A percentile compares a stretch with the other conserved stretches of the same genome.
phyloP scores from a whole-genome alignment of 1,140 invertebrate species.

The Kradibia gibbosae region DNA sequence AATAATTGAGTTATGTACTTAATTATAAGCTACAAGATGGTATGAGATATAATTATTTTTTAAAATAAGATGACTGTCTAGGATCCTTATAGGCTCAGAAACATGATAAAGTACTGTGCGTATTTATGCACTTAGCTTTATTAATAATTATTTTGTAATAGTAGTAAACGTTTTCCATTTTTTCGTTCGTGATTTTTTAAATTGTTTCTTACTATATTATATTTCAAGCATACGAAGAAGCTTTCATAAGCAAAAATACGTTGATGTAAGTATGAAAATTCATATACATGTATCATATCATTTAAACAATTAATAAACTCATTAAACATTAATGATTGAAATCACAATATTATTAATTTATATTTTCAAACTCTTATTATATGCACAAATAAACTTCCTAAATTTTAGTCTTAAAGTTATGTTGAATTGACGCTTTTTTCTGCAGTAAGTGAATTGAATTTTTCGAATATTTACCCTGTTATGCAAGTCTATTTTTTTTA shows the following conservation, averaged over 20 bases:
- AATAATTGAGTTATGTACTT: too few relatives aligned
- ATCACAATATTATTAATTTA: not conserved
- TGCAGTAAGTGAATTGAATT: constrained; percentile 22
- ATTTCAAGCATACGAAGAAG: constrained; percentile 7
- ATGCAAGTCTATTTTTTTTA: constrained; percentile 35
- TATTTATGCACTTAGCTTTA: not conserved
- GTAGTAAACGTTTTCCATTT: not conserved
- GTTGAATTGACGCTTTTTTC: constrained; percentile 27
- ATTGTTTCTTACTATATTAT: not conserved
- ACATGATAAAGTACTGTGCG: not conserved
- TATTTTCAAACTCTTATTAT: not conserved
- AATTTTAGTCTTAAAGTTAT: constrained; percentile 22
- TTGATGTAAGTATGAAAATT: not conserved
- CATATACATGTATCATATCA: not conserved
- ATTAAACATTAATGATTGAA: not conserved
- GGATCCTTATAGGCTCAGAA: too few relatives aligned
- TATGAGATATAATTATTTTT: too few relatives aligned
- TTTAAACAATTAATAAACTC: not conserved
- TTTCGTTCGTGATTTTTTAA: not conserved
- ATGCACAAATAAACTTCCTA: constrained; percentile 5
- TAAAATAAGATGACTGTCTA: too few relatives aligned
- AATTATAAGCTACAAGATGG: too few relatives aligned
- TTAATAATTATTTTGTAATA: not conserved
- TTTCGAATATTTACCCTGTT: constrained; percentile 43
- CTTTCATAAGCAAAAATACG: not conserved